A percentile compares a stretch with the other conserved stretches of the same genome.
Conservation (phyloP, 2,888 invertebrate species). For the Nemoura dubitans region DNA sequence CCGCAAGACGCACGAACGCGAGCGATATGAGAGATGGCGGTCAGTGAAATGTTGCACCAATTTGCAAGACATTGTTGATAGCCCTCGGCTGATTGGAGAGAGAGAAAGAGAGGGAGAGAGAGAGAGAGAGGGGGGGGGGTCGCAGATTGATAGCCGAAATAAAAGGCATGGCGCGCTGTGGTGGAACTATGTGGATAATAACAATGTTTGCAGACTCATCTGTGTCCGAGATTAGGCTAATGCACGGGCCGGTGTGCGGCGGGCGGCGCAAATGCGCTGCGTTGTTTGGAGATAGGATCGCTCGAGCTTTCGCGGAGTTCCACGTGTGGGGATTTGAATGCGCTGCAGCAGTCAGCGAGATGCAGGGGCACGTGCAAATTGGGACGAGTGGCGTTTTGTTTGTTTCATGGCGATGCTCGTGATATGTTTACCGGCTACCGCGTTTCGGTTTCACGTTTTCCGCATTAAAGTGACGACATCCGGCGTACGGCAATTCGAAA, state of each 20-base stretch:
- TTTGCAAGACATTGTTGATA: background rate
- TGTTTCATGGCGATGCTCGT: background rate
- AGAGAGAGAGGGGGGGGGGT: background rate
- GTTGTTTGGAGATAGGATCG: too few species aligned
- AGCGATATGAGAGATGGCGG: background rate
- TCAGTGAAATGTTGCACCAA: background rate
- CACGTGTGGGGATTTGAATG: background rate
- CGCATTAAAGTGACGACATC: background rate
- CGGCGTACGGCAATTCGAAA: background rate
- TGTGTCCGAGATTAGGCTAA: background rate
- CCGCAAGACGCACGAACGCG: background rate
- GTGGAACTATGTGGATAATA: background rate
- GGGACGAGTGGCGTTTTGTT: background rate
- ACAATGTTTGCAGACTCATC: slow-evolving; percentile 12
- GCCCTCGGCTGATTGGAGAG: background rate
- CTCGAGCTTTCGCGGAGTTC: background rate
- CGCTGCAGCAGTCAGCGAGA: background rate
- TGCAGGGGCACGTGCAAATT: background rate
- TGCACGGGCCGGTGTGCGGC: background rate
- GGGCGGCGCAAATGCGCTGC: too few species aligned
- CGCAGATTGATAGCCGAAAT: background rate
- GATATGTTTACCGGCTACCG: background rate
- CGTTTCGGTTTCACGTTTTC: background rate
- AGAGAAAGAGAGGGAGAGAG: background rate
- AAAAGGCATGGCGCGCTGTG: background rate